Evolutionary conservation across 1,140 invertebrate genomes (phyloP).

Genomic region (Eupristina koningsbergeri): DNA sequence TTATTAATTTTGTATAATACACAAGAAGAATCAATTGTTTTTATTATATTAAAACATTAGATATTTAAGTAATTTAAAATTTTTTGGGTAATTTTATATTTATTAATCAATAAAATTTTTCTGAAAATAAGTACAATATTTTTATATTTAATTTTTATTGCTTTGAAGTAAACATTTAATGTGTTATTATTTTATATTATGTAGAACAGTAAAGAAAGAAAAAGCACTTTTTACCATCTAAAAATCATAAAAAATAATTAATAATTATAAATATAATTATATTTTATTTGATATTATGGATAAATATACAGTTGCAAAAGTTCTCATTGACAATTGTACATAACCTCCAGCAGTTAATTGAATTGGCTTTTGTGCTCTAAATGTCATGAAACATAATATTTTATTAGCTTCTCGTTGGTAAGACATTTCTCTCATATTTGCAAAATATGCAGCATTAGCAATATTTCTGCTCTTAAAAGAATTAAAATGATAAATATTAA

Average conservation of each 20-base stretch:
- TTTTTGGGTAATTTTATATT: no score
- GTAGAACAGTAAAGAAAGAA: slow-evolving; percentile 14
- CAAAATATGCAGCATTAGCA: slow-evolving; percentile 13
- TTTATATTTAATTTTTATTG: no score
- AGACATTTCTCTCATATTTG: background rate
- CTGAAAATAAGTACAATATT: no score
- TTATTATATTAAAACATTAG: no score
- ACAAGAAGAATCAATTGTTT: no score
- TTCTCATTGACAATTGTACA: background rate
- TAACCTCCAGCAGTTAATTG: slow-evolving; percentile 35
- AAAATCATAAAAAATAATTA: background rate
- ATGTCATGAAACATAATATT: slow-evolving; percentile 4
- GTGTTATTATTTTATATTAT: no score
- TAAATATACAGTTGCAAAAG: background rate
- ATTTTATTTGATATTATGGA: background rate
- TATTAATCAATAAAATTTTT: no score
- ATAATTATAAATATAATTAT: background rate
- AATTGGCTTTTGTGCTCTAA: slow-evolving; percentile 26
- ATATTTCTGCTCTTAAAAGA: background rate
- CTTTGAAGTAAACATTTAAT: no score
- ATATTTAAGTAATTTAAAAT: no score
- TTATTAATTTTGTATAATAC: no score
- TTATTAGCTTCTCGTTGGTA: background rate
- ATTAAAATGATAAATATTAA: background rate
- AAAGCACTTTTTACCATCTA: slow-evolving; percentile 25